A percentile compares a stretch with the other conserved stretches of the same genome.
phyloP scores from a whole-genome alignment of 1,140 invertebrate genomes.

The Macrobrachium rosenbergii region DNA sequence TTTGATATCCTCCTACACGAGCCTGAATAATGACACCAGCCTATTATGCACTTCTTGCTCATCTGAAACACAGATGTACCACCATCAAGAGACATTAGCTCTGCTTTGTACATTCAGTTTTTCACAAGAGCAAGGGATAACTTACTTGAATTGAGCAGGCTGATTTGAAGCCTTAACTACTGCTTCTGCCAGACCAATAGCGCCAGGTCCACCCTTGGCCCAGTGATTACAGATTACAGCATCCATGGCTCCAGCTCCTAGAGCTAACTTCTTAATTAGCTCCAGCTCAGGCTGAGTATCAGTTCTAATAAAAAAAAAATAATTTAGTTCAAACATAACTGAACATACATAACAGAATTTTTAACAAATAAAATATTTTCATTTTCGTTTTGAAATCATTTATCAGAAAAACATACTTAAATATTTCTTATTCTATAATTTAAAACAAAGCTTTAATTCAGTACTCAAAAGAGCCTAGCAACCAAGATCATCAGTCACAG shows the following conservation, averaged over 20 bases:
- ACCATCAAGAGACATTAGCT: no score
- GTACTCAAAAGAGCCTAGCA: no score
- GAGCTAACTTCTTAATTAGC: slow-evolving; percentile 81
- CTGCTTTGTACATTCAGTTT: not conserved
- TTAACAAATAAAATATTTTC: not conserved
- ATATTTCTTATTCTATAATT: no score
- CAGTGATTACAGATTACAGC: slow-evolving; percentile 93
- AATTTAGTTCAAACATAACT: not conserved
- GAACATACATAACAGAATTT: slow-evolving; percentile 22
- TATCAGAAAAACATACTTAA: not conserved
- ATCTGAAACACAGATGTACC: no score
- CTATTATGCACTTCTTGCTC: no score
- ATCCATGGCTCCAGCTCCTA: slow-evolving; percentile 84
- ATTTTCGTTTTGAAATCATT: not conserved
- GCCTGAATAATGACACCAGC: no score
- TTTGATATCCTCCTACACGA: no score
- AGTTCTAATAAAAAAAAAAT: slow-evolving; percentile 75
- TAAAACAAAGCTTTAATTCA: no score
- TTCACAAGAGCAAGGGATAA: no score
- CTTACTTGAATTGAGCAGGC: slow-evolving; percentile 74
- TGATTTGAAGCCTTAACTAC: slow-evolving; percentile 83
- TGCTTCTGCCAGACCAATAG: slow-evolving; percentile 86
- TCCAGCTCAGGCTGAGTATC: slow-evolving; percentile 90
- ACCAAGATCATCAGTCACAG: no score
- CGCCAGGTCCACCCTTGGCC: slow-evolving; percentile 91